Evolutionary conservation across 2,113 vertebrate species (phyloP), one percentile per base, ranked within the genome.

Genomic region (Phainopepla nitens): DNA sequence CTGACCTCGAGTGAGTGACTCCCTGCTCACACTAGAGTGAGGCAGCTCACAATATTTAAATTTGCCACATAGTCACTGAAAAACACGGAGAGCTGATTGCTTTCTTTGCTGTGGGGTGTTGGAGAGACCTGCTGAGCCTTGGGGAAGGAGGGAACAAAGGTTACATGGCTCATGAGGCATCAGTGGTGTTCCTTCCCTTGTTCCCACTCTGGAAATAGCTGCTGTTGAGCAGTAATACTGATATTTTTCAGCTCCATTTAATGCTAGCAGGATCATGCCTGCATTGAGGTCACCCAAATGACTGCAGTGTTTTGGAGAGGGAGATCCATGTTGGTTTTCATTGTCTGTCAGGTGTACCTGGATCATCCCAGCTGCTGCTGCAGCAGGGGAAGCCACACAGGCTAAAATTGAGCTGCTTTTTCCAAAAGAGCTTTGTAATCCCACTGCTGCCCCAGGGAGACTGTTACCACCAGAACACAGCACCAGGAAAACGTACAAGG

Each of bases 221-320:
- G 8, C 62, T 72, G 65, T 39, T 95, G 56, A 78, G 77, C 72
- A 87, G 27, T 8, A 91, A 78, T 29, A 73, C 82, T 25, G 35
- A 17, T 64, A 47, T 72, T 95, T 96, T 94, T 91, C 93, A 94
- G 87, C 81, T 95, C 66, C 87, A 76, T 91, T 94, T 93, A 90
- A 84, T 79, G 61, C 57, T 58, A 91, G 87, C 65, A 75, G 70
- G 78, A 89, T 91, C 61, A 68, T 21, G 69, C n/a, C 66, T 89
- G 81, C 65, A 75, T 10, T n/a, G 78, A 96, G 81, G 90, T 91
- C 90, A 92, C 89, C 41, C 69, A 70, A 68, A 82, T 5, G 39
- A 82, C 60, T 87, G 84, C 65, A 28, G 90, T 44, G 93, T 68
- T 69, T 24, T 76, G 78, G 90, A 89, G 53, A 91, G 70, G 70